Conservation (phyloP, 2,113 vertebrate species). For the Callipepla squamata region DNA sequence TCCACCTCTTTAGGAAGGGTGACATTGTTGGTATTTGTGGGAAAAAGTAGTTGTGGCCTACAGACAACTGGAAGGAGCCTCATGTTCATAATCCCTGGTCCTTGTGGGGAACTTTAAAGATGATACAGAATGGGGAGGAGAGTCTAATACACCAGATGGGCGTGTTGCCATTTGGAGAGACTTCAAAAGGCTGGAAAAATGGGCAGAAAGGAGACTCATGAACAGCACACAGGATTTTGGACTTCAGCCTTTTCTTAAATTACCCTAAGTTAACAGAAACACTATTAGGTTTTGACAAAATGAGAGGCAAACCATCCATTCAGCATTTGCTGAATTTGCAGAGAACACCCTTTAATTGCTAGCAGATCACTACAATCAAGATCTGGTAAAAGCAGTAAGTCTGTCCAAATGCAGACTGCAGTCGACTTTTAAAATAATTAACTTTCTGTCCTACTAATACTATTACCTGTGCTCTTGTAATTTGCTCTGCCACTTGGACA, state of each 20-base stretch:
- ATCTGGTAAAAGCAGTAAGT: background rate
- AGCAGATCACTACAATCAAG: background rate
- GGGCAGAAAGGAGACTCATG: background rate
- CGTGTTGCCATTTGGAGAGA: background rate
- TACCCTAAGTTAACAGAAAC: background rate
- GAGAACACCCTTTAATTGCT: background rate
- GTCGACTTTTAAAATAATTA: background rate
- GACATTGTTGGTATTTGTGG: background rate
- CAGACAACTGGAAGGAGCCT: background rate
- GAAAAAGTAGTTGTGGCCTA: background rate
- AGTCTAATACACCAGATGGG: background rate
- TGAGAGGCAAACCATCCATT: background rate
- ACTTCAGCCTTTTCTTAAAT: background rate
- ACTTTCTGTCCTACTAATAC: background rate
- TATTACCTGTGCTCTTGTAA: conserved; percentile 78
- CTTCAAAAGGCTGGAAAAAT: background rate
- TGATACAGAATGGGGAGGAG: background rate
- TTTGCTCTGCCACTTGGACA: conserved; percentile 78
- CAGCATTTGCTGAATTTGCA: background rate
- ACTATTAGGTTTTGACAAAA: background rate
- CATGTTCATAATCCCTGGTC: background rate
- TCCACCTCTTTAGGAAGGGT: background rate
- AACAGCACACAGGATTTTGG: background rate
- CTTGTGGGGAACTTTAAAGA: background rate
- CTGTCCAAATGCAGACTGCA: background rate